Conservation (phyloP, 2,113 vertebrate genomes). For the Alectura lathami region DNA sequence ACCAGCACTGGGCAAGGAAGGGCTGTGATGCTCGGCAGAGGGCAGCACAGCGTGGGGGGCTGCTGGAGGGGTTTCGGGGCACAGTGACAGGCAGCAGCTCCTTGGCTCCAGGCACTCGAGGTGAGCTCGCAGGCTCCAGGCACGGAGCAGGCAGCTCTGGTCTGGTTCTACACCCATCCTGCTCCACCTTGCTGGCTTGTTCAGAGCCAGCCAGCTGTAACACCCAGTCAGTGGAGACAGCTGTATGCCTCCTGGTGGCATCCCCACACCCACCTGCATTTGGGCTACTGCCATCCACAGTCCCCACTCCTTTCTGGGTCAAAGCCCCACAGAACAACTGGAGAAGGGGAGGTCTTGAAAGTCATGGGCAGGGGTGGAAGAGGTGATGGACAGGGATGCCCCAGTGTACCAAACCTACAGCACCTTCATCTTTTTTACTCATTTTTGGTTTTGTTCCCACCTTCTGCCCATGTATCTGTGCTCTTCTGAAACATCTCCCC, state of each 20-base stretch:
- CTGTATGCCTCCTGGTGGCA: background rate
- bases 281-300: background rate
- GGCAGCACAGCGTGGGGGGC: background rate
- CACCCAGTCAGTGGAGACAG: background rate
- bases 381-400: background rate
- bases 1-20: background rate
- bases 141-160: background rate
- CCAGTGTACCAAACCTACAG: background rate
- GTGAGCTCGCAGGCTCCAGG: background rate
- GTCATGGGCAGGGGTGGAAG: background rate
- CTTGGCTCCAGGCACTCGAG: background rate
- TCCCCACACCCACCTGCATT: background rate
- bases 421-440: background rate
- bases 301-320: background rate
- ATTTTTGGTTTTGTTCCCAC: background rate
- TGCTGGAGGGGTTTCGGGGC: background rate
- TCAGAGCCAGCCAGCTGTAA: background rate
- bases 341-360: background rate
- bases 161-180: background rate
- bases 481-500: background rate
- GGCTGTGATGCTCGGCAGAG: background rate
- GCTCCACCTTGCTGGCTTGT: background rate
- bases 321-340: background rate
- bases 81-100: background rate
- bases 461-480: background rate